These are phyloP conservation scores for Leptothorax acervorum DNA, from an alignment of 2,888 invertebrate genomes.

Conservation along the genomic window DNA sequence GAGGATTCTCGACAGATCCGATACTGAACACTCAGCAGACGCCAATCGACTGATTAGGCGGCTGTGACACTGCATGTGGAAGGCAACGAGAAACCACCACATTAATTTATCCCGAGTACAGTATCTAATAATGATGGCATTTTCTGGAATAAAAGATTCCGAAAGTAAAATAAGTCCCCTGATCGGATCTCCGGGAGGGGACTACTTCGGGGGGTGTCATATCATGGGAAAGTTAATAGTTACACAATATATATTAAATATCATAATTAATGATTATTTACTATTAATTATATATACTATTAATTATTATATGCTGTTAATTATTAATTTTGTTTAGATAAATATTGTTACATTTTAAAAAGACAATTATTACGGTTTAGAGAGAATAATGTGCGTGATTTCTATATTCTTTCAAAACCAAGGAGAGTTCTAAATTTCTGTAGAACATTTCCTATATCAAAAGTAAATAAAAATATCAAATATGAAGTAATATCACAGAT, in stretches of 20 bases:
- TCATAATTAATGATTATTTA: background rate
- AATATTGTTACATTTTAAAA: background rate
- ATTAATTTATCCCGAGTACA: too few relatives aligned
- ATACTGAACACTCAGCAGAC: too few relatives aligned
- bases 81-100: too few relatives aligned
- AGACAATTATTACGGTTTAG: conserved; percentile 15
- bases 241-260: background rate
- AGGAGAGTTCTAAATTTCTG: background rate
- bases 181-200: too few relatives aligned
- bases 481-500: background rate
- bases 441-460: background rate
- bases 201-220: too few relatives aligned
- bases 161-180: too few relatives aligned
- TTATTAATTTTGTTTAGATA: conserved; percentile 5
- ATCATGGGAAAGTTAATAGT: background rate
- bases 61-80: too few relatives aligned
- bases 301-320: background rate
- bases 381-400: background rate
- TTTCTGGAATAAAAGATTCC: too few relatives aligned
- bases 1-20: too few relatives aligned
- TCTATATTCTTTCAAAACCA: background rate
- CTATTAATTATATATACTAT: background rate
- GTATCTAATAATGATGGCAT: too few relatives aligned
- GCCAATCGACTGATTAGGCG: too few relatives aligned
- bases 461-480: background rate